Base-by-base conservation (phyloP, 2,113 vertebrate species). In the Anguilla japonica region DNA sequence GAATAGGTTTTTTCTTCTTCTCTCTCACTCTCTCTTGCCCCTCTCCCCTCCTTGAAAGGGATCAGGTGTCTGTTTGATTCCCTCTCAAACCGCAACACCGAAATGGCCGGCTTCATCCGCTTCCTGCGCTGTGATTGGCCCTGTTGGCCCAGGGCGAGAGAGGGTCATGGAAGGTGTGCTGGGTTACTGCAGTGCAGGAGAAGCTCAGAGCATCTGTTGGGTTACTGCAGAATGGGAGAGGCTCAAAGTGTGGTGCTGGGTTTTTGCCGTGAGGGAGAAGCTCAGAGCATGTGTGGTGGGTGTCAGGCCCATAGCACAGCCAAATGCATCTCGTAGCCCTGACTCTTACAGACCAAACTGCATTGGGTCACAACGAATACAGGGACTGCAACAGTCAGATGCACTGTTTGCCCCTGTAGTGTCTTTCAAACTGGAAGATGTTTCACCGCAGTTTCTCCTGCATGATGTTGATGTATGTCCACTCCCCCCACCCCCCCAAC, bases 401-500 rank as follows among this genome's bases (percentile, higher is more conserved):
- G 29, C 15, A 34, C 11, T 6, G n/a, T 75, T 2, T 75, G 71
- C 6, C 18, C 22, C 60, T 26, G 60, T 20, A 22, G 18, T 50
- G 82, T 60, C 82, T 39, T 60, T 39, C 82, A 83, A 34, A 20
- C 50, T 29, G n/a, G 71, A 75, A 71, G 2, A 26, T 75, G n/a
- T 75, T 75, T 34, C 71, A 75, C 89, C 91, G 81, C 88, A 90
- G 89, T 88, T 92, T 91, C 93, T 90, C 92, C 91, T 91, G 93
- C 91, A 84, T 93, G 75, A 87, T 94, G 94, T 94, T 91, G 92
- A 93, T 92, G 87, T 92, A 93, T 91, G 87, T 88, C 34, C 34
- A 34, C 34, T 34, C 34, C 34, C 34, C 34, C 34, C 0, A 34
- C 34, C 34, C 34, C 34, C 34, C 88, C 89, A 78, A 83, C 89